Conservation (phyloP, 2,888 invertebrate species). For the Xestia xanthographa region DNA sequence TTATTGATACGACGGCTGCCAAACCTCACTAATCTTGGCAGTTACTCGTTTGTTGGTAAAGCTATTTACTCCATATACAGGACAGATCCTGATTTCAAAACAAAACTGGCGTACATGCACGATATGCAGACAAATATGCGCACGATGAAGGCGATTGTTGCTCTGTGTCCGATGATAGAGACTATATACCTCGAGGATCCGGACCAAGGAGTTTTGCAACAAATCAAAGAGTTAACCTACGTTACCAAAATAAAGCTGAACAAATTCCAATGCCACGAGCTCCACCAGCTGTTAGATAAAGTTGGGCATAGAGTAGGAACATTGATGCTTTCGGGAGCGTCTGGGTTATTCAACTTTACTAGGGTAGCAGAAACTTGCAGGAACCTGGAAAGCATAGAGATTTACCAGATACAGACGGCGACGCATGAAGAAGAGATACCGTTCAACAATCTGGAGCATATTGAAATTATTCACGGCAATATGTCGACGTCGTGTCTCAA, state of each 20-base stretch:
- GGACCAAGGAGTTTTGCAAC: constrained; percentile 88
- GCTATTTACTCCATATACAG: constrained; percentile 90
- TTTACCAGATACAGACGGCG: constrained; percentile 92
- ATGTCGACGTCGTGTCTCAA: constrained; percentile 90
- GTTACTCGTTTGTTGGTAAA: constrained; percentile 93
- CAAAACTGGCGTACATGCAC: constrained; percentile 92
- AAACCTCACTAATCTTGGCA: constrained; percentile 92
- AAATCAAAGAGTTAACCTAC: constrained; percentile 86
- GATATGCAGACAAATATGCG: constrained; percentile 91
- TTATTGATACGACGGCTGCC: constrained; percentile 91
- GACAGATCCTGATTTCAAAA: constrained; percentile 89
- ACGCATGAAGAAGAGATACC: constrained; percentile 90
- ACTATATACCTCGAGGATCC: constrained; percentile 92
- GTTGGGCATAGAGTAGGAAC: constrained; percentile 90
- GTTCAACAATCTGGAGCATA: constrained; percentile 91
- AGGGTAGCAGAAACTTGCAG: constrained; percentile 91
- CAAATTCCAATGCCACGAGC: constrained; percentile 91
- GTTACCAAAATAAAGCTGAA: constrained; percentile 91
- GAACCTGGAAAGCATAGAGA: constrained; percentile 91
- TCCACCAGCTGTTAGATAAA: constrained; percentile 90
- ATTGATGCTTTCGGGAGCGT: constrained; percentile 90
- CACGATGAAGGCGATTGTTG: constrained; percentile 91
- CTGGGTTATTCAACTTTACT: constrained; percentile 91
- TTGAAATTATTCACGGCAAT: constrained; percentile 93
- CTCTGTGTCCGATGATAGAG: constrained; percentile 91